Percentiles rank a stretch among this genome's conserved stretches.
phyloP scores from a whole-genome alignment of 2,888 invertebrate species.

The Metellina segmentata region DNA sequence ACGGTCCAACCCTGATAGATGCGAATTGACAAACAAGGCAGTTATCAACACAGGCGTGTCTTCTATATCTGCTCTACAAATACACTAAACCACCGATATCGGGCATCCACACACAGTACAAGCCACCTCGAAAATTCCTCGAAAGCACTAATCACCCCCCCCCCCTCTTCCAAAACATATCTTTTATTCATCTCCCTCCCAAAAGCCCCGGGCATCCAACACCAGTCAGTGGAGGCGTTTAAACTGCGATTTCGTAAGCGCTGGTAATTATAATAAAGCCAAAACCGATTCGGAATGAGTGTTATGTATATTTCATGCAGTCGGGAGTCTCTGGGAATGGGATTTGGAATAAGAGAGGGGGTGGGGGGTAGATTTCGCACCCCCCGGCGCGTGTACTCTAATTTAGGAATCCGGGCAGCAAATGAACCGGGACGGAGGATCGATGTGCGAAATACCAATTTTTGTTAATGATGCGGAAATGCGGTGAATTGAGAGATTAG shows the following conservation, averaged over 20 bases:
- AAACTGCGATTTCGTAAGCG: conserved; percentile 5
- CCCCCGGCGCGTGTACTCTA: no score
- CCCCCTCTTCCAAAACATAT: neutral
- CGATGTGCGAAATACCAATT: neutral
- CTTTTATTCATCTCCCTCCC: conserved; percentile 38
- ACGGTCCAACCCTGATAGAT: neutral
- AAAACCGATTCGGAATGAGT: conserved; percentile 7
- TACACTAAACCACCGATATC: neutral
- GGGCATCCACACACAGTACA: neutral
- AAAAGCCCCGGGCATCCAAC: conserved; percentile 4
- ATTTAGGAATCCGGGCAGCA: neutral
- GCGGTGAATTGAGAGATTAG: neutral
- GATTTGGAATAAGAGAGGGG: neutral
- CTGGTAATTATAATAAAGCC: conserved; percentile 33
- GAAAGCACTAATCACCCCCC: neutral
- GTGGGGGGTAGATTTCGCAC: neutral
- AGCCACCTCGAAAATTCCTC: neutral
- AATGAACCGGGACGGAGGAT: neutral
- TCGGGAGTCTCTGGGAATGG: neutral
- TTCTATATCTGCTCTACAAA: neutral
- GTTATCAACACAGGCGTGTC: neutral
- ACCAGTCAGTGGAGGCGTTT: neutral
- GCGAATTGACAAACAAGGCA: neutral
- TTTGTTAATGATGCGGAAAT: neutral
- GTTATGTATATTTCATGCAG: conserved; percentile 34